phyloP scores from a whole-genome alignment of 2,797 vertebrate species.

The Macropus fuliginosus region DNA sequence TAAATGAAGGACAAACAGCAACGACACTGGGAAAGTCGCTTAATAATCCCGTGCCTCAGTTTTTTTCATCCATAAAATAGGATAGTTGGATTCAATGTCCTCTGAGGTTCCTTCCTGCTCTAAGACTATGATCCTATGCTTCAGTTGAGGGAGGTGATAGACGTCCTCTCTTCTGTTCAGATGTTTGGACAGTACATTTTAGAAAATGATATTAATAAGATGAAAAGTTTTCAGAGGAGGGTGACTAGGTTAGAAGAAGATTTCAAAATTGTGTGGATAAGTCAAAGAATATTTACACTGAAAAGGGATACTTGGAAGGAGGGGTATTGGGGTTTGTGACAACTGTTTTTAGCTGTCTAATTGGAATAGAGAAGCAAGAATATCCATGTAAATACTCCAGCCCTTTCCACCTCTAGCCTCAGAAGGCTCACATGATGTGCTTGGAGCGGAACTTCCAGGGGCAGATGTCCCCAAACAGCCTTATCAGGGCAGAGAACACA shows the following conservation, averaged over 20 bases:
- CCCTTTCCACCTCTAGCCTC: neutral
- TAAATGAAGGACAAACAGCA: neutral
- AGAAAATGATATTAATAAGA: neutral
- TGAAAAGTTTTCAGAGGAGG: neutral
- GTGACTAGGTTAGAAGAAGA: neutral
- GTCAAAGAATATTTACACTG: neutral
- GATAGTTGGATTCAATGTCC: neutral
- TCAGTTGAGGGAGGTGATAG: neutral
- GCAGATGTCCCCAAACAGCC: neutral
- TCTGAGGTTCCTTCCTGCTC: neutral
- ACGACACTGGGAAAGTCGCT: neutral
- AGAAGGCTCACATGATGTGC: neutral
- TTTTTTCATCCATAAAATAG: neutral
- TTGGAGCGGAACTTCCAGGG: neutral
- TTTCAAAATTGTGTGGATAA: neutral
- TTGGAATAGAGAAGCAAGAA: neutral
- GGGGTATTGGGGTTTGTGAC: neutral
- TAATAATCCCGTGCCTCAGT: neutral
- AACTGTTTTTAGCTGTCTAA: neutral
- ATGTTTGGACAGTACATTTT: neutral
- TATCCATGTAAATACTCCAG: neutral
- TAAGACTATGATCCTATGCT: neutral
- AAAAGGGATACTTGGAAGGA: neutral
- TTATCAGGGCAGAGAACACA: neutral
- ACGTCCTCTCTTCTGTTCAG: neutral